A percentile compares a stretch with the other conserved stretches of the same genome.
Conservation (phyloP, 2,113 vertebrate genomes). For the Cyphomyrus plagiostoma region DNA sequence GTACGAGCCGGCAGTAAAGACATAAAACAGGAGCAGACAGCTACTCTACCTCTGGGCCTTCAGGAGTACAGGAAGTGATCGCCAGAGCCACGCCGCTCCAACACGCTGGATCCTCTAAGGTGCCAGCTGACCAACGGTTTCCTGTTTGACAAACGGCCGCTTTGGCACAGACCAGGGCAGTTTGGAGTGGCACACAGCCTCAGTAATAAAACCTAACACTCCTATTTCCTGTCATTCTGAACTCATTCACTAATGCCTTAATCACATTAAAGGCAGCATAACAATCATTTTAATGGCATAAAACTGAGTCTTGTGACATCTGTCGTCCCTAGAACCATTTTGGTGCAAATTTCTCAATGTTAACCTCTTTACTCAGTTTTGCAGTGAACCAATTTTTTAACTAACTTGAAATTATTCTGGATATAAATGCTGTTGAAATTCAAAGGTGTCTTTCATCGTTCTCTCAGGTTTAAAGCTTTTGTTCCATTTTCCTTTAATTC, state of each 20-base stretch:
- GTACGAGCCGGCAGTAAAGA: conserved; percentile 45
- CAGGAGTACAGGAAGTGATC: not conserved
- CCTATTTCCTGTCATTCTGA: not conserved
- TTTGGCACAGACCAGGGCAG: not conserved
- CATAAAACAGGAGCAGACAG: conserved; percentile 39
- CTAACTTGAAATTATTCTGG: not conserved
- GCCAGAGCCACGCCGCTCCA: not conserved
- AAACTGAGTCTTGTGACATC: conserved; percentile 5
- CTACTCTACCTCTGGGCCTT: not conserved
- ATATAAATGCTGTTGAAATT: conserved; percentile 8
- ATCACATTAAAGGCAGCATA: conserved; percentile 7
- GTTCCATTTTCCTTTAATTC: not conserved
- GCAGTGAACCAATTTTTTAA: not conserved
- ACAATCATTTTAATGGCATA: conserved; percentile 20
- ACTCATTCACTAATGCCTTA: not conserved
- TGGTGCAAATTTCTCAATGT: not conserved
- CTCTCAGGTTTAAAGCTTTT: not conserved
- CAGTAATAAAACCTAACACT: not conserved
- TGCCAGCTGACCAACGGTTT: not conserved
- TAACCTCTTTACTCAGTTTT: conserved; percentile 6
- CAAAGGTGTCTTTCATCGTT: not conserved
- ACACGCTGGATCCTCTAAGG: not conserved
- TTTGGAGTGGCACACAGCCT: not conserved
- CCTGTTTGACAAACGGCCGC: not conserved
- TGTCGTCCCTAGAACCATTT: not conserved